Evolutionary conservation across 2,888 invertebrate species (phyloP).

Genomic region (Melangyna quadrimaculata): DNA sequence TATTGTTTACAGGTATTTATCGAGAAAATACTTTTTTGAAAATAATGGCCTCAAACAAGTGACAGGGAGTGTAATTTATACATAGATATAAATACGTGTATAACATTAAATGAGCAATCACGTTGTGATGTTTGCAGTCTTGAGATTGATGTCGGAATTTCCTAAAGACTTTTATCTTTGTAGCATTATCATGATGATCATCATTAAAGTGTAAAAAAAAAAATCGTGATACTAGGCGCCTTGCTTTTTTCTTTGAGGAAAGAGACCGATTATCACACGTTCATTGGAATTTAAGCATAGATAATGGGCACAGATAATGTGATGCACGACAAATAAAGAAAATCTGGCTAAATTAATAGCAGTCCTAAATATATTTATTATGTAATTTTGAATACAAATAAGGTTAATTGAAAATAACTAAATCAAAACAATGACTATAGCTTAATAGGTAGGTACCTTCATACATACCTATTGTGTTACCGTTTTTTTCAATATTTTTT

Average conservation of each 20-base stretch:
- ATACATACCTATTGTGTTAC: too few relatives aligned
- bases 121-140: constrained; percentile 1
- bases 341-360: not conserved
- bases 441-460: too few relatives aligned
- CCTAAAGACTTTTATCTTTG: constrained; percentile 11
- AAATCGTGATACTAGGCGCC: constrained; percentile 32
- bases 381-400: not conserved
- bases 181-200: not conserved
- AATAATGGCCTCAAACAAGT: too few relatives aligned
- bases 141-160: not conserved
- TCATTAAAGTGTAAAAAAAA: constrained; percentile 40
- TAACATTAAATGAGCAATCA: constrained; percentile 23
- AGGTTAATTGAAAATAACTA: too few relatives aligned
- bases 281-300: constrained; percentile 21
- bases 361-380: not conserved
- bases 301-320: not conserved
- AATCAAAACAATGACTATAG: too few relatives aligned
- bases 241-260: not conserved
- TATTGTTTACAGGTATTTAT: too few relatives aligned
- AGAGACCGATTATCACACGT: constrained; percentile 28
- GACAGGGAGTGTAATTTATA: too few relatives aligned
- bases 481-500: too few relatives aligned
- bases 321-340: constrained; percentile 7
- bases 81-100: too few relatives aligned
- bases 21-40: too few relatives aligned